Evolutionary conservation across 1,140 invertebrate genomes (phyloP).

Genomic region (Aricia agestis): DNA sequence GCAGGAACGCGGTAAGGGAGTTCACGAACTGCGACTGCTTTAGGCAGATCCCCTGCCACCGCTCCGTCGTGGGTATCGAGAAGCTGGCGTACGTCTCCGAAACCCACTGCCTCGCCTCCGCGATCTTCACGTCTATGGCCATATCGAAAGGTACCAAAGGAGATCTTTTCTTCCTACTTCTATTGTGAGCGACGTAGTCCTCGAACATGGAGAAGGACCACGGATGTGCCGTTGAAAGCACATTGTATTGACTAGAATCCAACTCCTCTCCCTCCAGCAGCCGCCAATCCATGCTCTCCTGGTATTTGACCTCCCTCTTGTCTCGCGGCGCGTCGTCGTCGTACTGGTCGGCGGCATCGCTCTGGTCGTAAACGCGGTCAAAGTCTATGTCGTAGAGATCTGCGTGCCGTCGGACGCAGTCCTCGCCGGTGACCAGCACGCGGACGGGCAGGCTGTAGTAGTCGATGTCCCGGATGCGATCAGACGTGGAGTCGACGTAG

Average conservation of each 20-base stretch:
- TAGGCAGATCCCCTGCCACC: constrained; percentile 86
- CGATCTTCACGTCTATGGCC: constrained; percentile 74
- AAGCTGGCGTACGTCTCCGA: constrained; percentile 90
- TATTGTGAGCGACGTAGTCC: constrained; percentile 75
- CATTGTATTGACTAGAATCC: constrained; percentile 67
- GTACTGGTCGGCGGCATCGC: constrained; percentile 60
- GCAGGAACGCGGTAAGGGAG: constrained; percentile 85
- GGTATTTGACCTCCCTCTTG: constrained; percentile 59
- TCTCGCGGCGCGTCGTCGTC: constrained; percentile 64
- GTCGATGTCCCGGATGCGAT: constrained; percentile 85
- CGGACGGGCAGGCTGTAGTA: constrained; percentile 89
- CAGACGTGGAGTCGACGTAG: constrained; percentile 90
- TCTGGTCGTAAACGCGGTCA: constrained; percentile 73
- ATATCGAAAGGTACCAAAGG: constrained; percentile 72
- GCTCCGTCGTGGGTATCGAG: constrained; percentile 86
- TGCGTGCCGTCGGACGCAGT: constrained; percentile 75
- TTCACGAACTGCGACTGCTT: constrained; percentile 87
- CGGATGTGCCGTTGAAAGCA: constrained; percentile 63
- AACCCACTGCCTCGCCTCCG: constrained; percentile 88
- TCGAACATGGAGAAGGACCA: constrained; percentile 77
- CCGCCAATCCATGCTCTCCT: constrained; percentile 66
- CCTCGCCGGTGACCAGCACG: constrained; percentile 85
- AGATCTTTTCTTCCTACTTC: constrained; percentile 67
- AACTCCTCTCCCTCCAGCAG: constrained; percentile 66
- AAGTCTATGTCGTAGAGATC: constrained; percentile 72